phyloP scores from a whole-genome alignment of 2,797 vertebrate species.

The Platalea minor region DNA sequence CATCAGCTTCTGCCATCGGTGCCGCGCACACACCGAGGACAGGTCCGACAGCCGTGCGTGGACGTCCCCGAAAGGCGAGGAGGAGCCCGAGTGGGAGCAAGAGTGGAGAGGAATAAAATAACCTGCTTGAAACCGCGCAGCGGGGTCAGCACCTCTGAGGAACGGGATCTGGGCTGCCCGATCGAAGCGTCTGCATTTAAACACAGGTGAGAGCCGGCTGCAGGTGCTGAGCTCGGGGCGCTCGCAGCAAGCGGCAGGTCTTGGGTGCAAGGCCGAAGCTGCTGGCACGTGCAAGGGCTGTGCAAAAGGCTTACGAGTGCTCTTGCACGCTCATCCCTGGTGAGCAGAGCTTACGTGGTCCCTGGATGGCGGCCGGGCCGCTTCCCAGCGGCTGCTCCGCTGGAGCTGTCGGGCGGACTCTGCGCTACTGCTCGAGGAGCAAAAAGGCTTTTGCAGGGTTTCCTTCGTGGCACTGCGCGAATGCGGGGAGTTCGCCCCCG shows the following conservation, averaged over 20 bases:
- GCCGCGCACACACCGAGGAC: rapidly evolving
- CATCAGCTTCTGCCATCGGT: not conserved
- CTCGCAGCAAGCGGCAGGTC: rapidly evolving
- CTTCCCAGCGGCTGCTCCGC: not conserved
- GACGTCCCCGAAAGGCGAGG: not conserved
- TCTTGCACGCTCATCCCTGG: not conserved
- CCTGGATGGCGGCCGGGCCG: not conserved
- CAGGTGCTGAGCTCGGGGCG: not conserved
- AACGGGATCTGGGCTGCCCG: rapidly evolving
- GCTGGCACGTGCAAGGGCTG: rapidly evolving
- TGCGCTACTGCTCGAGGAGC: rapidly evolving
- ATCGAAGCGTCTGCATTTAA: not conserved
- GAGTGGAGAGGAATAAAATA: not conserved
- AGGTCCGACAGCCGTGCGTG: rapidly evolving
- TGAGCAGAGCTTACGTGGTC: rapidly evolving
- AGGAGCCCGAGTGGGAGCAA: not conserved
- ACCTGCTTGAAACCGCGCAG: too few relatives aligned
- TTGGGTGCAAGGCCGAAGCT: not conserved
- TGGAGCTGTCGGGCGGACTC: not conserved
- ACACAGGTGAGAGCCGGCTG: not conserved
- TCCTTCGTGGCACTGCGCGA: not conserved
- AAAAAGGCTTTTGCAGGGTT: not conserved
- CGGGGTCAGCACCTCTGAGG: not conserved
- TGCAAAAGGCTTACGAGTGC: not conserved
- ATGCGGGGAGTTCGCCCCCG: rapidly evolving